Percentiles rank a stretch among this genome's conserved stretches.
Conservation (phyloP, 2,797 vertebrate genomes). For the Molossus molossus region DNA sequence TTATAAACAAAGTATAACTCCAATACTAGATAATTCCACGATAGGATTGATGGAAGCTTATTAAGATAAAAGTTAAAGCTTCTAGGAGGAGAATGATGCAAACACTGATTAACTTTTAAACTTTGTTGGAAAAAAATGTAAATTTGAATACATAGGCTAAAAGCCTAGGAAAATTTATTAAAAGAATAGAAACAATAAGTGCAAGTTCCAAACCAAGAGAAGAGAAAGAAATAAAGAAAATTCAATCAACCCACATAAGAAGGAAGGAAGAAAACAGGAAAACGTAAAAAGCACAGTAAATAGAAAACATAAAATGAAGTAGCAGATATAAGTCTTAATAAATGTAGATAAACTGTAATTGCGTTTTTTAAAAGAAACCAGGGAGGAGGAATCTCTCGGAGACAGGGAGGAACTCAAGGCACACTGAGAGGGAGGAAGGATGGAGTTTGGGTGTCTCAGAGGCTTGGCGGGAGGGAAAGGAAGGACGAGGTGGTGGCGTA, state of each 20-base stretch:
- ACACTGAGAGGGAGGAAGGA: background rate
- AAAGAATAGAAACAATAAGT: background rate
- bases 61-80: slow-evolving; percentile 26
- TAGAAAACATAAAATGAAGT: slow-evolving; percentile 22
- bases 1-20: slow-evolving; percentile 20
- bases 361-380: slow-evolving; percentile 51
- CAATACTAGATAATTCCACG: slow-evolving; percentile 11
- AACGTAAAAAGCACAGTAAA: slow-evolving; percentile 2
- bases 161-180: slow-evolving; percentile 18
- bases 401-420: background rate
- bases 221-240: background rate
- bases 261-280: background rate
- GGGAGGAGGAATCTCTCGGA: background rate
- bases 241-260: background rate
- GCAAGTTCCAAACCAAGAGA: background rate
- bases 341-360: slow-evolving; percentile 44
- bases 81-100: background rate
- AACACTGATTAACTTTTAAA: background rate
- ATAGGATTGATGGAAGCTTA: background rate
- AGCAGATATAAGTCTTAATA: slow-evolving; percentile 30
- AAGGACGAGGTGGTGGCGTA: background rate
- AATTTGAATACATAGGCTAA: slow-evolving; percentile 12
- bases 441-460: background rate
- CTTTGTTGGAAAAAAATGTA: background rate
- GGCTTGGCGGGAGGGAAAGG: background rate